phyloP scores from a whole-genome alignment of 2,888 invertebrate species.

The Drosophila stalkeri region DNA sequence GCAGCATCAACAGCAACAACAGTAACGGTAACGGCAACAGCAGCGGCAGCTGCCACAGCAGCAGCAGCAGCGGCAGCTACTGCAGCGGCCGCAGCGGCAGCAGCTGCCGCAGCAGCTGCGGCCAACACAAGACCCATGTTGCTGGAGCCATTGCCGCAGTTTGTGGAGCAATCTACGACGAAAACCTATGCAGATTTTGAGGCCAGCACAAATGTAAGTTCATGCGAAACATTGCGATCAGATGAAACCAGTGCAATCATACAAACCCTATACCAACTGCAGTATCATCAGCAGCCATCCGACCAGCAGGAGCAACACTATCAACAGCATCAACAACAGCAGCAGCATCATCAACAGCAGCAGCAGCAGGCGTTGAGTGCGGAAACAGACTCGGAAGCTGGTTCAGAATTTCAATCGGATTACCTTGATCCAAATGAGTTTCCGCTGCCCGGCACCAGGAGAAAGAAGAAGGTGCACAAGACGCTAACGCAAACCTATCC shows the following conservation, averaged over 20 bases:
- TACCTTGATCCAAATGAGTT: slow-evolving; percentile 50
- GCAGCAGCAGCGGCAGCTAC: slow-evolving; percentile 7
- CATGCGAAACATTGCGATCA: slow-evolving; percentile 1
- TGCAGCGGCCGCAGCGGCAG: not conserved
- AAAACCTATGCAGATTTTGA: slow-evolving; percentile 26
- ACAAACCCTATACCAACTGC: not conserved
- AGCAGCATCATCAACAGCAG: slow-evolving; percentile 25
- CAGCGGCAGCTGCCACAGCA: slow-evolving; percentile 10
- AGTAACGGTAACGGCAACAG: slow-evolving; percentile 5
- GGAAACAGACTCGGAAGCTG: slow-evolving; percentile 41
- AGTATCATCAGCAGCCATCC: slow-evolving; percentile 3
- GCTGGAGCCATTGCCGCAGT: slow-evolving; percentile 43
- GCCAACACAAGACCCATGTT: slow-evolving; percentile 32
- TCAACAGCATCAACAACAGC: slow-evolving; percentile 1
- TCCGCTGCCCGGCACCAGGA: slow-evolving; percentile 36
- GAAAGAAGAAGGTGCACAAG: slow-evolving; percentile 31
- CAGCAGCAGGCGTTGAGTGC: slow-evolving; percentile 19
- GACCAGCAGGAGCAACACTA: slow-evolving; percentile 5
- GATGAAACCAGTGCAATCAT: not conserved
- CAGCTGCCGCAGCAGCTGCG: slow-evolving; percentile 6
- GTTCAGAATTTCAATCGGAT: slow-evolving; percentile 37
- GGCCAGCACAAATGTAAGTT: slow-evolving; percentile 30
- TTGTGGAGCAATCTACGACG: slow-evolving; percentile 31
- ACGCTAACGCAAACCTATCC: slow-evolving; percentile 58
- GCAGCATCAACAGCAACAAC: slow-evolving; percentile 22